These are phyloP conservation scores for Gadus macrocephalus DNA, from an alignment of 2,113 vertebrate genomes.

Conservation along the genomic window DNA sequence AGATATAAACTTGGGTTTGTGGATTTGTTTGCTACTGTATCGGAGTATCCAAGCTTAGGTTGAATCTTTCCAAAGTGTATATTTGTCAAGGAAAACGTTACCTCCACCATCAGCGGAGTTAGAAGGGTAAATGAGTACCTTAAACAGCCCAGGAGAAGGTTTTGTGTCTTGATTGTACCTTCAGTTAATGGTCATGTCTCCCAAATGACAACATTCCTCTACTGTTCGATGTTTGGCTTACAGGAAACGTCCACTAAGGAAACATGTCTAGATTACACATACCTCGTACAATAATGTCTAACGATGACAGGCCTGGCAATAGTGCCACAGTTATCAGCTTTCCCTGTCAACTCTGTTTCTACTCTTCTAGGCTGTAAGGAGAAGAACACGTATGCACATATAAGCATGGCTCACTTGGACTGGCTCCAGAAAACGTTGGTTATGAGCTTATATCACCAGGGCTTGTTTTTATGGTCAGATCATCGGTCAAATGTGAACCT, in stretches of 20 bases:
- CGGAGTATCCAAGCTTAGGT: neutral
- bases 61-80: neutral
- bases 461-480: no score
- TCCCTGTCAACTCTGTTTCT: neutral
- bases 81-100: neutral
- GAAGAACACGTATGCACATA: no score
- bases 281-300: conserved; percentile 4
- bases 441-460: no score
- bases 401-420: no score
- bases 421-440: no score
- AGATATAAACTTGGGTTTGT: neutral
- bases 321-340: neutral
- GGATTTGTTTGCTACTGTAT: neutral
- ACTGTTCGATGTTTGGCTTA: neutral
- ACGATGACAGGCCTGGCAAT: neutral
- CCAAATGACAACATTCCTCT: neutral
- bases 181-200: neutral
- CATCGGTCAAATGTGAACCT: neutral
- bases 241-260: conserved; percentile 29
- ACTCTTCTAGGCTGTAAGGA: neutral
- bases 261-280: neutral
- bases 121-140: no score
- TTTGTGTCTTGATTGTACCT: neutral
- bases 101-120: no score
- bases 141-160: no score